Evolutionary conservation across 2,113 vertebrate genomes (phyloP).

Genomic region (Pterophyllum scalare): DNA sequence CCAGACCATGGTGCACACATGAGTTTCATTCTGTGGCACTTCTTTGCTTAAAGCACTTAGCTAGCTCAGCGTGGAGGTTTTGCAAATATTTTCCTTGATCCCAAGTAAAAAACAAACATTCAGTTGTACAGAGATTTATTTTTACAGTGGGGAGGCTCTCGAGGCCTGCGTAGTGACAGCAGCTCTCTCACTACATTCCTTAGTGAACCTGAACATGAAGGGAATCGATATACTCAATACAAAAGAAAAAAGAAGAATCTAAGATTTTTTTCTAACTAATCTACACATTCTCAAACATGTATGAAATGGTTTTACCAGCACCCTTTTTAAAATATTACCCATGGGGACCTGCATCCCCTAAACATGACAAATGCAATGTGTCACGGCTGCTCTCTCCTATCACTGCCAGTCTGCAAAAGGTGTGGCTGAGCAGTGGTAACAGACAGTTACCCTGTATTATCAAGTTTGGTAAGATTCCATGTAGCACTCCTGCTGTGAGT

Average conservation of each 20-base stretch:
- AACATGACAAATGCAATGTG: constrained; percentile 32
- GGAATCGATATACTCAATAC: constrained; percentile 19
- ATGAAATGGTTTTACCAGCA: constrained; percentile 38
- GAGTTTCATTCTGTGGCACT: constrained; percentile 37
- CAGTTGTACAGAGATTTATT: constrained; percentile 51
- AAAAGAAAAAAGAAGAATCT: not conserved
- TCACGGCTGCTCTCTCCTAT: constrained; percentile 29
- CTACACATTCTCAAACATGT: constrained; percentile 14
- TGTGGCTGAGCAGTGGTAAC: constrained; percentile 9
- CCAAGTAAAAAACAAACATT: constrained; percentile 32
- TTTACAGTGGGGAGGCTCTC: constrained; percentile 55
- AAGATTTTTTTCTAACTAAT: not conserved
- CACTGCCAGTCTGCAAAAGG: constrained; percentile 27
- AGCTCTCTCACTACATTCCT: constrained; percentile 53
- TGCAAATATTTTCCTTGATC: constrained; percentile 51
- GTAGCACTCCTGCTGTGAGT: constrained; percentile 14
- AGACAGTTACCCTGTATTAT: not conserved
- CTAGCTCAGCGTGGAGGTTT: constrained; percentile 29
- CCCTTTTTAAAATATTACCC: constrained; percentile 20
- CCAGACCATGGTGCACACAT: not conserved
- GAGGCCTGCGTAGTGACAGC: constrained; percentile 18
- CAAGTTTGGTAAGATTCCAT: not conserved
- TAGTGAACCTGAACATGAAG: constrained; percentile 12
- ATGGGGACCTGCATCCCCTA: not conserved
- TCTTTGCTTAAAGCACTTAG: constrained; percentile 32